Percentiles rank a stretch among this genome's conserved stretches.
phyloP scores from a whole-genome alignment of 2,113 vertebrate species.

The Arvicanthis niloticus region DNA sequence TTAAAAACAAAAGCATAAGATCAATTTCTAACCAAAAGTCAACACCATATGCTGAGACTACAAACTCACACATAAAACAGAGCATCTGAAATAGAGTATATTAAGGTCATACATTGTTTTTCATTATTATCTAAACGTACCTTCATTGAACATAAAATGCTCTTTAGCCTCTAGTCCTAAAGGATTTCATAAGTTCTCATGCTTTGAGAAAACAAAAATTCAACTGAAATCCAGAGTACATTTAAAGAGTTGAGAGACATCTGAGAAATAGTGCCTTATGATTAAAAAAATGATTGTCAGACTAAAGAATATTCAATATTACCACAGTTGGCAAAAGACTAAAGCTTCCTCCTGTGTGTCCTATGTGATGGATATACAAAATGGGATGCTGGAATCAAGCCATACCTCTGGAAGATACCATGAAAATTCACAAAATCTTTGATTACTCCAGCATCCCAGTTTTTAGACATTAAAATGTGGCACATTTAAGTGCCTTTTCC shows the following conservation, averaged over 20 bases:
- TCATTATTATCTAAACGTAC: neutral
- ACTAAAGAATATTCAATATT: neutral
- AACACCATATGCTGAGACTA: neutral
- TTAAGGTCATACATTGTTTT: neutral
- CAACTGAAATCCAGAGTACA: neutral
- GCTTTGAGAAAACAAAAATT: slow-evolving; percentile 28
- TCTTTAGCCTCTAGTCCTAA: neutral
- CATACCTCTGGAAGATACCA: neutral
- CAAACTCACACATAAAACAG: neutral
- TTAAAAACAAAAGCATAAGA: neutral
- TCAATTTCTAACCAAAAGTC: slow-evolving; percentile 30
- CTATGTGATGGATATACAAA: neutral
- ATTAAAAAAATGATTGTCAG: neutral
- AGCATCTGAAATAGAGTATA: neutral
- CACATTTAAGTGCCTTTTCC: neutral
- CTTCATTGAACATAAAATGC: neutral
- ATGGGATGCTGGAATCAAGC: neutral
- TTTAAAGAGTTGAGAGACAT: neutral
- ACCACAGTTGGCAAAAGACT: neutral
- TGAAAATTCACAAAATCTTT: slow-evolving; percentile 32
- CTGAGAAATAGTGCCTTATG: neutral
- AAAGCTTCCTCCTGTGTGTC: neutral
- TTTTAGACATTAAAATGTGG: neutral
- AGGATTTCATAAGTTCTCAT: slow-evolving; percentile 2
- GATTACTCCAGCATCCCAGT: neutral